These are phyloP conservation scores for Neosilurus hyrtlii DNA, from an alignment of 2,797 vertebrate genomes.

Conservation along the genomic window DNA sequence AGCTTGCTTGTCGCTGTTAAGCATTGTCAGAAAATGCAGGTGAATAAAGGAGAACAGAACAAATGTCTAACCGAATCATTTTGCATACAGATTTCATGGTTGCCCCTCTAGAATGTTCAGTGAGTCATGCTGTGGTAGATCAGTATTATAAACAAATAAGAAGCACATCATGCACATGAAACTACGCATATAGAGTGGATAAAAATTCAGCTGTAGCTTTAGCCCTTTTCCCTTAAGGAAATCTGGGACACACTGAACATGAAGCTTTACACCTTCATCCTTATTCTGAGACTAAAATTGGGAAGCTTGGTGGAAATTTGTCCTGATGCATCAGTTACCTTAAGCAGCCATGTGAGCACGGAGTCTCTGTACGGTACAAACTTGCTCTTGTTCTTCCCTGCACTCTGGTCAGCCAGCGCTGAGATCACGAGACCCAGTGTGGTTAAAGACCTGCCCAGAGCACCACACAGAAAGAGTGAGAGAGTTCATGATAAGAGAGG, in stretches of 20 bases:
- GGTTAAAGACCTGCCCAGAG: conserved; percentile 73
- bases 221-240: not conserved
- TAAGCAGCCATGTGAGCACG: conserved; percentile 89
- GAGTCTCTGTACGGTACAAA: conserved; percentile 93
- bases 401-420: conserved; percentile 77
- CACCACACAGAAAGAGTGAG: not conserved
- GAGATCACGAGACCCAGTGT: conserved; percentile 79
- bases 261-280: not conserved
- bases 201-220: not conserved
- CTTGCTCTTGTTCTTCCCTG: conserved; percentile 84
- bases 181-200: not conserved
- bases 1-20: too few species aligned
- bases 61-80: too few species aligned
- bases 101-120: too few species aligned
- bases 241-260: not conserved
- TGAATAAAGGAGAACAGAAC: too few species aligned
- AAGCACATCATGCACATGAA: not conserved
- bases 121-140: not conserved
- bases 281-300: not conserved
- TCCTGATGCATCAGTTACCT: conserved; percentile 64
- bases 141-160: not conserved
- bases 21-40: too few species aligned
- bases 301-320: conserved; percentile 32
- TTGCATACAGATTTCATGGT: too few species aligned
- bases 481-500: not conserved